A percentile compares a stretch with the other conserved stretches of the same genome.
Conservation (phyloP, 2,888 invertebrate species). For the Embidobia sp. region DNA sequence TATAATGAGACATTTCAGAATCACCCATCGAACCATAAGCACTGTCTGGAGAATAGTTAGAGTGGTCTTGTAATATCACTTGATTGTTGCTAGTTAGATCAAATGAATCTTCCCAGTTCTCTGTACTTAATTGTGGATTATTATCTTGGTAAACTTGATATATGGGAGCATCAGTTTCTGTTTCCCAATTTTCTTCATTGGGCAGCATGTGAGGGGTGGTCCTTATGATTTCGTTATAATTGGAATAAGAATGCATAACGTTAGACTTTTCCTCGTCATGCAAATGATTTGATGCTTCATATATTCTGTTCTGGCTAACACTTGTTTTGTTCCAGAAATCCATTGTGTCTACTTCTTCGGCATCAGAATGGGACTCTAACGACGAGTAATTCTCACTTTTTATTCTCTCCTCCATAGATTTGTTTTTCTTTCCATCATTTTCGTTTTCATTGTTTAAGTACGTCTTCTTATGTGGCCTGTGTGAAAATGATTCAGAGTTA, state of each 20-base stretch:
- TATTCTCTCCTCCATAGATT: neutral
- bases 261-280: neutral
- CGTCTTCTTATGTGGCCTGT: neutral
- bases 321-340: conserved; percentile 33
- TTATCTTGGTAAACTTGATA: neutral
- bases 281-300: conserved; percentile 8
- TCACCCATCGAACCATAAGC: conserved; percentile 61
- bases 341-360: too few species aligned
- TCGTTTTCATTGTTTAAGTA: neutral
- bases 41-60: conserved; percentile 59
- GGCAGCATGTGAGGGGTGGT: neutral
- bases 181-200: conserved; percentile 34
- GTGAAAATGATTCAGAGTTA: neutral
- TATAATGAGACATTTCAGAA: conserved; percentile 68
- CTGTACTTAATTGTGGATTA: neutral
- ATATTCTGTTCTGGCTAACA: neutral
- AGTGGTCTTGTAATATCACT: conserved; percentile 48
- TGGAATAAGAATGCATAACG: neutral
- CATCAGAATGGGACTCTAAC: too few species aligned
- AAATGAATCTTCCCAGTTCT: conserved; percentile 22
- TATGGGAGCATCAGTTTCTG: neutral
- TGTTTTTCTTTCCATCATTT: neutral
- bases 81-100: conserved; percentile 21
- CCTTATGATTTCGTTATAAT: neutral
- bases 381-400: too few species aligned